Conservation (phyloP, 1,140 invertebrate genomes). For the Drosophila guanche region DNA sequence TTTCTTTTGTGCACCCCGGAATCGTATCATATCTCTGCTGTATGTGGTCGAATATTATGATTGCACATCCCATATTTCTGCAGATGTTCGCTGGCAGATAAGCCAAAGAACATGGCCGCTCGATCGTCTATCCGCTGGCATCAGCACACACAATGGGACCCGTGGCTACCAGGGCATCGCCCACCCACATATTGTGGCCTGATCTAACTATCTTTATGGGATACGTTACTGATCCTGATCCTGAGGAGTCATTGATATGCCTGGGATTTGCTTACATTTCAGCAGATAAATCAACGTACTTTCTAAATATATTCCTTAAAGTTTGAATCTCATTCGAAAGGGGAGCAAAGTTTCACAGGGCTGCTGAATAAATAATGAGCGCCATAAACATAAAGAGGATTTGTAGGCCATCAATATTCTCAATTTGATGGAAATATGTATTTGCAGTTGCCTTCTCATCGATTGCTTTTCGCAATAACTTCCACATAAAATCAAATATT, state of each 20-base stretch:
- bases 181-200: slow-evolving; percentile 30
- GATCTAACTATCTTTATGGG: not conserved
- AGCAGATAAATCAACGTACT: too few relatives aligned
- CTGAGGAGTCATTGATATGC: not conserved
- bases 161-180: not conserved
- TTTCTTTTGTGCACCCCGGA: slow-evolving; percentile 18
- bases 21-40: slow-evolving; percentile 34
- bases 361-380: too few relatives aligned
- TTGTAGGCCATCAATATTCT: too few relatives aligned
- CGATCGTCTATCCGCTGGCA: slow-evolving; percentile 31
- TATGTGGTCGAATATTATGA: slow-evolving; percentile 45
- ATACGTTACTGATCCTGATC: not conserved
- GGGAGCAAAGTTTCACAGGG: too few relatives aligned
- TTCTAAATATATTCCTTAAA: too few relatives aligned
- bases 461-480: too few relatives aligned
- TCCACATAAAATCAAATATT: too few relatives aligned
- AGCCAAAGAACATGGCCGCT: slow-evolving; percentile 29
- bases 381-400: too few relatives aligned
- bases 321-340: too few relatives aligned
- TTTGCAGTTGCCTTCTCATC: too few relatives aligned
- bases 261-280: too few relatives aligned
- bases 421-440: too few relatives aligned
- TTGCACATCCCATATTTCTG: slow-evolving; percentile 35
- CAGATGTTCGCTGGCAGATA: slow-evolving; percentile 55
- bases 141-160: slow-evolving; percentile 3